Conservation (phyloP, 1,140 invertebrate genomes). For the Lordiphosa mommai region DNA sequence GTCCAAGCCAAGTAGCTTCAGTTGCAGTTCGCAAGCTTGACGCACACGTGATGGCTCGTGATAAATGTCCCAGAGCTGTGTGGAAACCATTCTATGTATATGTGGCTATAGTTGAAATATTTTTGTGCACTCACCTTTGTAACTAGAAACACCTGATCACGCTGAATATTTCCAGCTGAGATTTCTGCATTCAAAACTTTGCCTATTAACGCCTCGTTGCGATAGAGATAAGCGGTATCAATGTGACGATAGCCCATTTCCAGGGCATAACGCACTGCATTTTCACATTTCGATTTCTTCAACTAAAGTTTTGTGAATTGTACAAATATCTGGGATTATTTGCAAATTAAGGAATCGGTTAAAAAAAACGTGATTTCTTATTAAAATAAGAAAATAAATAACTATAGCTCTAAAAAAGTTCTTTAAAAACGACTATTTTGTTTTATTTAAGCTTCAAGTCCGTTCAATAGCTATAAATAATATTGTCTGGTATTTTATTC, state of each 20-base stretch:
- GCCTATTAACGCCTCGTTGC: conserved; percentile 86
- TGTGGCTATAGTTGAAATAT: not conserved
- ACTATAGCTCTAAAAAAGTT: too few relatives aligned
- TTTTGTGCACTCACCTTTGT: conserved; percentile 81
- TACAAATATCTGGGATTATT: not conserved
- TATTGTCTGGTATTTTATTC: too few relatives aligned
- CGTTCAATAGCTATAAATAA: too few relatives aligned
- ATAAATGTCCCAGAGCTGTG: conserved; percentile 46
- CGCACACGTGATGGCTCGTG: conserved; percentile 56
- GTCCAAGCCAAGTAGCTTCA: conserved; percentile 84
- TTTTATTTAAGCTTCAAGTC: too few relatives aligned
- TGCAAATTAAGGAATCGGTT: not conserved
- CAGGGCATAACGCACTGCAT: conserved; percentile 80
- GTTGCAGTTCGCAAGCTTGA: conserved; percentile 78
- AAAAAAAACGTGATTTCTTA: not conserved
- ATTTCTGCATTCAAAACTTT: conserved; percentile 84
- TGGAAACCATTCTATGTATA: not conserved
- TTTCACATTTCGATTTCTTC: conserved; percentile 41
- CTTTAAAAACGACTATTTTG: too few relatives aligned
- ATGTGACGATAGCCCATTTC: conserved; percentile 87
- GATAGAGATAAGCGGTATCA: conserved; percentile 88
- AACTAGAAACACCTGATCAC: conserved; percentile 85
- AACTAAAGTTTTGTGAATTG: conserved; percentile 21
- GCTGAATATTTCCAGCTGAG: conserved; percentile 82
- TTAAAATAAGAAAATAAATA: too few relatives aligned